These are phyloP conservation scores for Aplocera efformata DNA, from an alignment of 2,888 invertebrate genomes.

Conservation along the genomic window DNA sequence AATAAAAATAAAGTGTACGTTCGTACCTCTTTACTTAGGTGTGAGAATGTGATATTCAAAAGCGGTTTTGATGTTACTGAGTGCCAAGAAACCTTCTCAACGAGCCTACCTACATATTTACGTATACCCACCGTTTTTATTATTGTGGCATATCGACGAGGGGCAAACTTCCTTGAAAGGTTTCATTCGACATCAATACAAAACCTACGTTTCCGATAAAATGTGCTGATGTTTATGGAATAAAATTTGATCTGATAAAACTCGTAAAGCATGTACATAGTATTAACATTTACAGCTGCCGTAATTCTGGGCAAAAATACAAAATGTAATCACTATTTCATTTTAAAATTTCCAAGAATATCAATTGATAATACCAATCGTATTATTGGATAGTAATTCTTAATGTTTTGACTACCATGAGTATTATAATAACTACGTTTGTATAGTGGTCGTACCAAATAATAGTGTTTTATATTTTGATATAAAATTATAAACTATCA, in stretches of 20 bases:
- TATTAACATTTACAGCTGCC: too few species aligned
- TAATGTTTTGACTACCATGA: too few species aligned
- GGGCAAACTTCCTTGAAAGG: constrained; percentile 41
- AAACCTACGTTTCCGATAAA: constrained; percentile 39
- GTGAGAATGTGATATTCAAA: constrained; percentile 31
- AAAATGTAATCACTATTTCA: too few species aligned
- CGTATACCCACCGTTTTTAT: constrained; percentile 51
- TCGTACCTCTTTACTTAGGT: constrained; percentile 22
- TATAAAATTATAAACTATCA: too few species aligned
- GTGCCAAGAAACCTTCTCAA: constrained; percentile 40
- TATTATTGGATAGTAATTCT: too few species aligned
- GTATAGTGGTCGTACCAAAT: too few species aligned
- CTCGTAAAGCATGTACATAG: too few species aligned
- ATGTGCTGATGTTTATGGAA: constrained; percentile 11
- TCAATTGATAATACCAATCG: too few species aligned
- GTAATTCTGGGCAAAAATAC: too few species aligned
- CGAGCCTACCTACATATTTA: constrained; percentile 42
- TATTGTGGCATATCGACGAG: constrained; percentile 47
- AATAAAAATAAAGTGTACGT: constrained; percentile 22
- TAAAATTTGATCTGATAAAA: neutral
- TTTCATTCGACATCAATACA: constrained; percentile 38
- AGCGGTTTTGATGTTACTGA: constrained; percentile 38
- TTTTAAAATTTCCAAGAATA: too few species aligned
- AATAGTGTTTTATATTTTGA: too few species aligned
- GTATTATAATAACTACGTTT: too few species aligned